phyloP scores from a whole-genome alignment of 2,888 invertebrate genomes.

The Cheilosia scutellata region DNA sequence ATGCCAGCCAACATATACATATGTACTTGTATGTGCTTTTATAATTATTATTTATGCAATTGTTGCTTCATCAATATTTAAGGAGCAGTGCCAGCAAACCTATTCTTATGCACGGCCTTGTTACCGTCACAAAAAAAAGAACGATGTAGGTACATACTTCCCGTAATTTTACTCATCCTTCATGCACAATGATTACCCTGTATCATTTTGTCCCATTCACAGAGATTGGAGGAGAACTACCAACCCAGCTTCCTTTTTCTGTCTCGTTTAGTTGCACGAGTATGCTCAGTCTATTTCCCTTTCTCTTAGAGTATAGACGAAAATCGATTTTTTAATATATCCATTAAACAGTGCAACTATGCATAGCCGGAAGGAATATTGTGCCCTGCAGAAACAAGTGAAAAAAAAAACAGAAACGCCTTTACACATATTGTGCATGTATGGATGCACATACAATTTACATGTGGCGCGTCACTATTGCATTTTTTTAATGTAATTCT shows the following conservation, averaged over 20 bases:
- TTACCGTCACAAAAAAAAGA: too few species aligned
- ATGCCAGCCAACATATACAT: neutral
- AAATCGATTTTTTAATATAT: conserved; percentile 2
- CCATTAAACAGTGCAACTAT: neutral
- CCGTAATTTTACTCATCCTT: neutral
- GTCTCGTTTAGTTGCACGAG: neutral
- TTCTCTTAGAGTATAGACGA: neutral
- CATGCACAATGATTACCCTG: neutral
- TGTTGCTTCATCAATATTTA: too few species aligned
- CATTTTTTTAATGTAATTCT: neutral
- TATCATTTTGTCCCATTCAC: neutral
- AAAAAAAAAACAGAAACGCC: neutral
- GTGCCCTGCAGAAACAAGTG: neutral
- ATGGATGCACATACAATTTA: neutral
- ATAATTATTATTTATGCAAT: too few species aligned
- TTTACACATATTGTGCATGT: neutral
- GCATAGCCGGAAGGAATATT: conserved; percentile 8
- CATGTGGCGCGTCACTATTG: neutral
- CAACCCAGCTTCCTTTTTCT: neutral
- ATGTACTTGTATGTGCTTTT: too few species aligned
- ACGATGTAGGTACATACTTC: neutral
- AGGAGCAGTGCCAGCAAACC: neutral
- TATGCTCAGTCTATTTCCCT: too few species aligned
- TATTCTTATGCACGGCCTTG: neutral
- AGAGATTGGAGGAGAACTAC: neutral